A percentile compares a stretch with the other conserved stretches of the same genome.
Conservation (phyloP, 92 coral and sea anemone genomes). For the Porites cylindrica region DNA sequence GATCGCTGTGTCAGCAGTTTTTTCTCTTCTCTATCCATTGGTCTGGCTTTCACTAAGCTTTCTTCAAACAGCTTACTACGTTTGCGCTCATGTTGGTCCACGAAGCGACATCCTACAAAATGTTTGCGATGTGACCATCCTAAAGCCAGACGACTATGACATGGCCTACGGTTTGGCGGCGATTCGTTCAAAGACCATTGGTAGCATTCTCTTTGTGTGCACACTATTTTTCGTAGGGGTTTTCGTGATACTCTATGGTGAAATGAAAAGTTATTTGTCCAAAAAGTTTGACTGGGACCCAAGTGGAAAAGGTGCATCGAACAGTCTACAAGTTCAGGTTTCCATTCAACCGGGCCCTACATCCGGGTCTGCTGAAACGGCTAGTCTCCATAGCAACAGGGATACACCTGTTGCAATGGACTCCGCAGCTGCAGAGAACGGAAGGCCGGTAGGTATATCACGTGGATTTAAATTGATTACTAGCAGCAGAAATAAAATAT, state of each 20-base stretch:
- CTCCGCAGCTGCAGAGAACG: neutral
- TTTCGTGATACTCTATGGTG: conserved; percentile 39
- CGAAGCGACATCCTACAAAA: neutral
- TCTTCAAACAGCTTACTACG: conserved; percentile 31
- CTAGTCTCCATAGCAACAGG: conserved; percentile 21
- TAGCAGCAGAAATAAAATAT: neutral
- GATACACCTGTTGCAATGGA: conserved; percentile 7
- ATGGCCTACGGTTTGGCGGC: conserved; percentile 5
- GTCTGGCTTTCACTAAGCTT: conserved; percentile 40
- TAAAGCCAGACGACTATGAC: neutral
- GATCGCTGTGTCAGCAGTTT: conserved; percentile 26
- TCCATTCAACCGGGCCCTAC: conserved; percentile 1
- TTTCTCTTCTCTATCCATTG: conserved; percentile 36
- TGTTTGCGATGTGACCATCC: conserved; percentile 6
- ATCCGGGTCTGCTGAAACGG: neutral
- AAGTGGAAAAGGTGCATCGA: neutral
- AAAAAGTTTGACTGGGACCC: conserved; percentile 13
- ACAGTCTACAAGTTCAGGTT: conserved; percentile 9
- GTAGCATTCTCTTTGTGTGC: conserved; percentile 17
- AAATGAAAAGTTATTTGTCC: conserved; percentile 16
- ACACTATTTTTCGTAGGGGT: conserved; percentile 15
- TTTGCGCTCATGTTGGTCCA: conserved; percentile 28
- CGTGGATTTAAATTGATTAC: neutral
- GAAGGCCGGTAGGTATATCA: neutral
- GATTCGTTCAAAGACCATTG: conserved; percentile 31